Evolutionary conservation across 2,113 vertebrate genomes (phyloP).

Genomic region (Machaerirhynchus nigripectus): DNA sequence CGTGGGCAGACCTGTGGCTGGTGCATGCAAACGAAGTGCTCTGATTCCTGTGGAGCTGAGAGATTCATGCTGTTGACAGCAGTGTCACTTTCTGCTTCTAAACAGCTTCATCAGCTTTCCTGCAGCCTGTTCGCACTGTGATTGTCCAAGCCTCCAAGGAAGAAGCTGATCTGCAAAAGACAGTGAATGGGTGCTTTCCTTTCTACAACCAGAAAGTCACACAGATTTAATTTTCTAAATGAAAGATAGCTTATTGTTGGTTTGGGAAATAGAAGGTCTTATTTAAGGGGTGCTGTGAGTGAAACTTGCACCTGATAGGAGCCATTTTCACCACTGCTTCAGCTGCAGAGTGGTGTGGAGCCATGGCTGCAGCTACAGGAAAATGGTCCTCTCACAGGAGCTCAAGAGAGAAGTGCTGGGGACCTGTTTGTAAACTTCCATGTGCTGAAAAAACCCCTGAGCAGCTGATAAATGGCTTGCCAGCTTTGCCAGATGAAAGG

Average conservation of each 20-base stretch:
- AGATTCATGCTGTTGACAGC: background rate
- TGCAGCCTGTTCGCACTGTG: background rate
- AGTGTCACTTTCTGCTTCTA: background rate
- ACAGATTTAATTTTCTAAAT: background rate
- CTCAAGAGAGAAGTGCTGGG: background rate
- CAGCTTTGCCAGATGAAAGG: background rate
- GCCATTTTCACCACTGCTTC: background rate
- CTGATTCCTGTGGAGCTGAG: background rate
- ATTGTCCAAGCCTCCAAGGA: background rate
- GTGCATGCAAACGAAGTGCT: background rate
- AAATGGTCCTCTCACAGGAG: background rate
- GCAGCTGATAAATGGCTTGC: background rate
- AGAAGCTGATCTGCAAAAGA: background rate
- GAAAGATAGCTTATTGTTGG: background rate
- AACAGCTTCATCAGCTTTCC: slow-evolving; percentile 13
- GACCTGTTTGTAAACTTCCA: background rate
- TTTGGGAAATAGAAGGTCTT: background rate
- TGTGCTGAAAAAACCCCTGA: background rate
- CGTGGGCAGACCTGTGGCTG: background rate
- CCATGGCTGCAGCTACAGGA: background rate
- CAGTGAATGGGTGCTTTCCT: background rate
- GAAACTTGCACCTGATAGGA: slow-evolving; percentile 56
- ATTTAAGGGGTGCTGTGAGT: background rate
- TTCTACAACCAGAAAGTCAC: background rate
- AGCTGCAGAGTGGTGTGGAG: background rate